Conservation (phyloP, 2,888 invertebrate genomes). For the Deroplatys truncata region DNA sequence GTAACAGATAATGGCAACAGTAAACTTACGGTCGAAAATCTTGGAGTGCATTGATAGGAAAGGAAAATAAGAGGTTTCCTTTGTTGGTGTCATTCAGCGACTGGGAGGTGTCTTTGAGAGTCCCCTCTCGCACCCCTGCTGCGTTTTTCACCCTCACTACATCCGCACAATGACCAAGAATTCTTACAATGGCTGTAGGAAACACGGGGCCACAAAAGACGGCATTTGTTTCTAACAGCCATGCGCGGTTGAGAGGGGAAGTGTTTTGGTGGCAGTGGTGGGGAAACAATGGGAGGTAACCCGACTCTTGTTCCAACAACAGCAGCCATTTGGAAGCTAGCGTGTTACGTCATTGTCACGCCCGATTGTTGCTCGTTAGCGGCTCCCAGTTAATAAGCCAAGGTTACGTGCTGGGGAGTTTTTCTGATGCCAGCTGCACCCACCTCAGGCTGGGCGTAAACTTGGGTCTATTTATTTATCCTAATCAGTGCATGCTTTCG, state of each 20-base stretch:
- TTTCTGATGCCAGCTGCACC: background rate
- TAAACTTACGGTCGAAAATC: background rate
- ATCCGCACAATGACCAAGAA: background rate
- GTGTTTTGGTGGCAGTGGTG: background rate
- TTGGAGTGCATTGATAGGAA: background rate
- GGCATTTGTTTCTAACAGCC: background rate
- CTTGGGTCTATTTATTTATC: no score
- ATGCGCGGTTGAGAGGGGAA: slow-evolving; percentile 9
- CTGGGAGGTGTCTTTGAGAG: background rate
- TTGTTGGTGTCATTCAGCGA: background rate
- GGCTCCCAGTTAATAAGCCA: background rate
- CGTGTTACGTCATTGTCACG: background rate
- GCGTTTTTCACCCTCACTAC: background rate
- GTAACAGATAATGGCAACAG: background rate
- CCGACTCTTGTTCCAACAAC: background rate
- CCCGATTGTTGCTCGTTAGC: background rate
- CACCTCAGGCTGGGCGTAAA: no score
- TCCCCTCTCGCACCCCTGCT: background rate
- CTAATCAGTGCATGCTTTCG: no score
- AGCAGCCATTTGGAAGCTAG: background rate
- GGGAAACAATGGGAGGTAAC: background rate
- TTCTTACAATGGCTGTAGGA: background rate
- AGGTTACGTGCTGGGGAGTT: background rate
- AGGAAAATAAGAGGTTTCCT: background rate
- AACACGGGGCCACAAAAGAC: background rate